phyloP scores from a whole-genome alignment of 2,113 vertebrate species.

The Rhinoptilus africanus region DNA sequence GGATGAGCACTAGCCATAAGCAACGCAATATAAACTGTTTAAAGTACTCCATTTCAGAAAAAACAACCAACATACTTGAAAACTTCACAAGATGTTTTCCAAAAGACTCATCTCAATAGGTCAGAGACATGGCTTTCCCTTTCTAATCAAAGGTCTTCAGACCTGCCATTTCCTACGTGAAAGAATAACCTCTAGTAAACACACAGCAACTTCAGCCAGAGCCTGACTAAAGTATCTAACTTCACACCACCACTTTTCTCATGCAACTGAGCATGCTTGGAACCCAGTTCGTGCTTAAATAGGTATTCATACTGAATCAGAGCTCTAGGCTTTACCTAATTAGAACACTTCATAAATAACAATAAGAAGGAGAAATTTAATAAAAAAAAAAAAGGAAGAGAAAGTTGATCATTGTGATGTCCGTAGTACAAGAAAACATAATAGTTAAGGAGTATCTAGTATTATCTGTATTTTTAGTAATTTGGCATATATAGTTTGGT shows the following conservation, averaged over 20 bases:
- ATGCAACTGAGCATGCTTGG: background rate
- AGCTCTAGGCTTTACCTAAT: background rate
- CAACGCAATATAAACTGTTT: background rate
- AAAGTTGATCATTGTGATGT: background rate
- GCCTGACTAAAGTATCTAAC: fast-evolving
- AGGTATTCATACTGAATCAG: background rate
- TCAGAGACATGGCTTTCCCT: background rate
- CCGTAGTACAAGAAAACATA: background rate
- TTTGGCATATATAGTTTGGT: constrained; percentile 9
- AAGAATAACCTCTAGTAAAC: background rate
- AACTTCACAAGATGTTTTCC: background rate
- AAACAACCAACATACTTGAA: background rate
- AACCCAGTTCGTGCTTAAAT: background rate
- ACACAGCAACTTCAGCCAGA: background rate
- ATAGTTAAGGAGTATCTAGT: background rate
- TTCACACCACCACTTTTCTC: background rate
- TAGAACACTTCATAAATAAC: background rate
- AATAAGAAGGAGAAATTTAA: background rate
- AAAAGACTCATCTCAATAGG: background rate
- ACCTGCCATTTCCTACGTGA: background rate
- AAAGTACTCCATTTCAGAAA: background rate
- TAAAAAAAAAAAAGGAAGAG: background rate
- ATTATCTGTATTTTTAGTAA: background rate
- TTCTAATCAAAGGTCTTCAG: background rate
- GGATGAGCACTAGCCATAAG: background rate